phyloP scores from a whole-genome alignment of 2,888 invertebrate species.

The Epinotia ramella region DNA sequence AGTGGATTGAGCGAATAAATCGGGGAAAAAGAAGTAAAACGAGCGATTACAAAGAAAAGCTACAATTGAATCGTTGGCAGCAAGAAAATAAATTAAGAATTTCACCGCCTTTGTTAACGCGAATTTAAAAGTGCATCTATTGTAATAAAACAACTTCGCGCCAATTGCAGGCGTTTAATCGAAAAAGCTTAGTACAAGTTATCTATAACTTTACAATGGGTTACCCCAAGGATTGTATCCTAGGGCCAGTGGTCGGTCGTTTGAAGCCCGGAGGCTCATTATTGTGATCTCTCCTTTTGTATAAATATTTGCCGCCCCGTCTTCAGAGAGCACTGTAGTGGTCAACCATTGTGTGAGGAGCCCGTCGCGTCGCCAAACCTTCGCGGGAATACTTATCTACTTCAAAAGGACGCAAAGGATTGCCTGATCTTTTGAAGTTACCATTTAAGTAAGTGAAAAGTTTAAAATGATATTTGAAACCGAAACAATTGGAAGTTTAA shows the following conservation, averaged over 20 bases:
- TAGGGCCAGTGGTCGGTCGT: conserved; percentile 11
- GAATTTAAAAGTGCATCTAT: neutral
- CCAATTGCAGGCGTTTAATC: neutral
- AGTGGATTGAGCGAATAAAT: conserved; percentile 14
- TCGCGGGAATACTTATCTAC: conserved; percentile 29
- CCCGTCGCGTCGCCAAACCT: conserved; percentile 24
- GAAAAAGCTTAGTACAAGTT: no score
- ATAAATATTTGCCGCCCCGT: conserved; percentile 36
- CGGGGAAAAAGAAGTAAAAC: conserved; percentile 6
- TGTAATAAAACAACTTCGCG: no score
- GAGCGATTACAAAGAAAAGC: conserved; percentile 23
- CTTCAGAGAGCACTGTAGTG: conserved; percentile 41
- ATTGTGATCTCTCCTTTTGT: conserved; percentile 35
- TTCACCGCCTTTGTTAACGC: neutral
- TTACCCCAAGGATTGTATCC: conserved; percentile 7
- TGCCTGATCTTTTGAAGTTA: conserved; percentile 33
- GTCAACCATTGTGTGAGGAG: conserved; percentile 39
- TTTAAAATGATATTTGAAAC: conserved; percentile 32
- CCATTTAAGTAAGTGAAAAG: conserved; percentile 30
- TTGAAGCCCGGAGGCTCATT: conserved; percentile 29
- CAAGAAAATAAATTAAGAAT: neutral
- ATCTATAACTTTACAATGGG: neutral
- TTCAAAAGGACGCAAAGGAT: conserved; percentile 35
- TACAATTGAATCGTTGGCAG: conserved; percentile 25
- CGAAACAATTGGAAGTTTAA: conserved; percentile 36